Base-by-base conservation (phyloP, 2,113 vertebrate species). In the Tenebrosternarchus preto region DNA sequence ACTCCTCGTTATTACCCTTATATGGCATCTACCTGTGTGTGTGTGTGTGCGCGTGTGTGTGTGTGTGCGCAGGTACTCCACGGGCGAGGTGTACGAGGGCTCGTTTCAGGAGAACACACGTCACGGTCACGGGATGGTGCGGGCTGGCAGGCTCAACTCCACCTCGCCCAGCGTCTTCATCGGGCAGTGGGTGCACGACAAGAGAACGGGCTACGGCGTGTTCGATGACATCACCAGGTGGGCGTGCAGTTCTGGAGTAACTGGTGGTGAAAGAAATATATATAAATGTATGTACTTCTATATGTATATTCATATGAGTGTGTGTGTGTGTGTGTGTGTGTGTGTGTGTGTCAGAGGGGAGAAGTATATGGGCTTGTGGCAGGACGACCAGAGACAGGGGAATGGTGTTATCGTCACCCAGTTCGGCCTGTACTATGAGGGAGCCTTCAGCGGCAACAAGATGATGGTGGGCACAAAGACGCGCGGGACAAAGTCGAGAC, bases 281-380 rank as follows among this genome's bases (percentile, higher is more conserved):
- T 36, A 36, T 36, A 36, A 36, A 36, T 36, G 6, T 36, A 36
- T 36, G 33, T 36, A 2, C 6, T 36, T 36, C 3, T 12, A 15
- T 2, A 1, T 15, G 43, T 50, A 12, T 50, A 15, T 12, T 2
- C 2, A 9, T 46, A 46, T 64, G 2, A 46, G 19, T 43, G 11
- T 78, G 50, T 81, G 11, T 76, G 16, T 76, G 22, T 55, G 6
- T 72, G 9, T 76, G 39, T 25, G 17, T 57, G 1, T 25, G 8
- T 56, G 53, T 4, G 5, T 46, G 39, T 46, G 39, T 46, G 5
- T 27, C 85, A 99, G 98, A 84, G 98, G 98, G 25, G 96, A 99
- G 85, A 99, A 99, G 89, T 98, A 96, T 75, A 99, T 99, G 96
- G 98, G 98, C 39, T 95, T 95, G 94, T 99, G 97, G 97, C 95